These are phyloP conservation scores for Listrodromus nycthemerus DNA, from an alignment of 2,888 invertebrate species.

Conservation along the genomic window DNA sequence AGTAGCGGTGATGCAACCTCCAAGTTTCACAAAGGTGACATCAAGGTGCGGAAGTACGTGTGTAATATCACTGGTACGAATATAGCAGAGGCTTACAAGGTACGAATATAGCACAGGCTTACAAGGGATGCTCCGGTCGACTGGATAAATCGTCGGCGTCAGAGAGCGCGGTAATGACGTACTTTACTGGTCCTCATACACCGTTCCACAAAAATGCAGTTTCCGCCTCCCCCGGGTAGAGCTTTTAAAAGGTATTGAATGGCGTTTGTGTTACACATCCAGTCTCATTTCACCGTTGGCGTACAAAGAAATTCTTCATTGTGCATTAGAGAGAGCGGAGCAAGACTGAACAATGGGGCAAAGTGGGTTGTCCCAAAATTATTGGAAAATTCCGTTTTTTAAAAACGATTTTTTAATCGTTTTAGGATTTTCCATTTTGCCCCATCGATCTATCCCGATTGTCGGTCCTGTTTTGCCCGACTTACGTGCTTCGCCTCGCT, in stretches of 20 bases:
- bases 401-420: too few species aligned
- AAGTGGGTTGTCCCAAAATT: too few species aligned
- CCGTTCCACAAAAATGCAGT: neutral
- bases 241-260: conserved; percentile 14
- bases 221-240: neutral
- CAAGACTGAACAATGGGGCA: too few species aligned
- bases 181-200: conserved; percentile 39
- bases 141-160: conserved; percentile 33
- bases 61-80: neutral
- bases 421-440: too few species aligned
- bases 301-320: neutral
- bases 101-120: neutral
- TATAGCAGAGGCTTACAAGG: neutral
- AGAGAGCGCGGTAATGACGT: conserved; percentile 29
- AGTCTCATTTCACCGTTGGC: neutral
- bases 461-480: too few species aligned
- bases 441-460: too few species aligned
- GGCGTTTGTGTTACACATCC: neutral
- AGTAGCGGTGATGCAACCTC: conserved; percentile 15
- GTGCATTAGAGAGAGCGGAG: neutral
- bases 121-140: neutral
- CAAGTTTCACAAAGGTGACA: conserved; percentile 21
- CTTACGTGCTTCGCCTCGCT: too few species aligned
- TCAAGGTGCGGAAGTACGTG: neutral
- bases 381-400: too few species aligned